phyloP scores from a whole-genome alignment of 1,140 invertebrate genomes.

The Dolichoris vasculosae region DNA sequence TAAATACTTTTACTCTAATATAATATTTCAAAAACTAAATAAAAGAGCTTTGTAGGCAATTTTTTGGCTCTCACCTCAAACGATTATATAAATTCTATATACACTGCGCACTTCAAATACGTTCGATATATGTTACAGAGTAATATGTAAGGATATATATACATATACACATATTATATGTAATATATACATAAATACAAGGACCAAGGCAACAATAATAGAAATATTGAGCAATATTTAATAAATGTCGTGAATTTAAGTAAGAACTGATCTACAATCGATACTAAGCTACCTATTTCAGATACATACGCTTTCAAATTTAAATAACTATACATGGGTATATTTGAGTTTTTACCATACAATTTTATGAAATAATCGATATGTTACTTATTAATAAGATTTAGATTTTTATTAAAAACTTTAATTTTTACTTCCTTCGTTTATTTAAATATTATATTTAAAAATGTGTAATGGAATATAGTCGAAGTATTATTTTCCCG shows the following conservation, averaged over 20 bases:
- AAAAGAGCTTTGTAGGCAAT: not conserved
- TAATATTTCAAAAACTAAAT: too few relatives aligned
- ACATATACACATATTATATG: too few relatives aligned
- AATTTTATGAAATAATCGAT: too few relatives aligned
- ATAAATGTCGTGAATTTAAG: constrained; percentile 28
- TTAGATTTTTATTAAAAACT: too few relatives aligned
- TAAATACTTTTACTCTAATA: too few relatives aligned
- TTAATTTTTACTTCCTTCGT: too few relatives aligned
- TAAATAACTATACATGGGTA: too few relatives aligned
- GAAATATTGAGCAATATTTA: constrained; percentile 43
- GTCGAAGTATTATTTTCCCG: too few relatives aligned
- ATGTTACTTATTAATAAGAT: not conserved
- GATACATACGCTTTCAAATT: not conserved
- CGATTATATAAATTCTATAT: not conserved
- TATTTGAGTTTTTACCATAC: too few relatives aligned
- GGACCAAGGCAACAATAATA: constrained; percentile 44
- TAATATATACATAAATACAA: constrained; percentile 12
- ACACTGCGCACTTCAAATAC: not conserved
- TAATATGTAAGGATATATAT: not conserved
- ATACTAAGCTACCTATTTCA: not conserved
- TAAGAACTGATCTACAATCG: constrained; percentile 17
- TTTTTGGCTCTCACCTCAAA: not conserved
- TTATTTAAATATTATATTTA: too few relatives aligned
- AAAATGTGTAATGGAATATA: too few relatives aligned
- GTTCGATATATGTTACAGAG: constrained; percentile 19